phyloP scores from a whole-genome alignment of 92 coral and sea anemone species.

The Umimayanthus kanabou region DNA sequence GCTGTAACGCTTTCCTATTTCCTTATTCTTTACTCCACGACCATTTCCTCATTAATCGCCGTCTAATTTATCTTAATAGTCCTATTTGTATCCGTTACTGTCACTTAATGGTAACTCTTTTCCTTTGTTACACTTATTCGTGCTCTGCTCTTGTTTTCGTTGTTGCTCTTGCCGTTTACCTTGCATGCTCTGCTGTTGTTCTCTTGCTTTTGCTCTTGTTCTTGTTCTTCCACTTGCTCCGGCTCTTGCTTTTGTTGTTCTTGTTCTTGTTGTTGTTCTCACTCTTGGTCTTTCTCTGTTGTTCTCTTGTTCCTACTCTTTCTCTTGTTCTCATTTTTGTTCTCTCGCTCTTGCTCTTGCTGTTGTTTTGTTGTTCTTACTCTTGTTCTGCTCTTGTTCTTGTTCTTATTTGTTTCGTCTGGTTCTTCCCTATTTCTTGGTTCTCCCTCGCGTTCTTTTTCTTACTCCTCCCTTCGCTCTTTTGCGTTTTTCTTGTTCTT shows the following conservation, averaged over 20 bases:
- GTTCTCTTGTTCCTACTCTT: background rate
- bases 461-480: background rate
- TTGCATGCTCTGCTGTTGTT: background rate
- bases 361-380: background rate
- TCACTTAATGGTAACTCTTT: too few species aligned
- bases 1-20: background rate
- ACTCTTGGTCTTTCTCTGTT: background rate
- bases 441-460: background rate
- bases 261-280: too few species aligned
- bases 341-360: background rate
- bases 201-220: background rate
- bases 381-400: background rate
- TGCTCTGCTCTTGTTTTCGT: background rate
- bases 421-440: too few species aligned
- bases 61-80: too few species aligned
- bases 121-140: background rate
- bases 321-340: too few species aligned
- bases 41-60: background rate
- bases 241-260: background rate
- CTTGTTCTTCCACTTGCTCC: background rate
- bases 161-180: too few species aligned
- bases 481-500: background rate
- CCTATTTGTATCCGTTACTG: background rate
- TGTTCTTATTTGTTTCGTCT: background rate
- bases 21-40: background rate